A percentile compares a stretch with the other conserved stretches of the same genome.
Conservation (phyloP, 1,140 invertebrate genomes). For the Zaprionus nigranus region DNA sequence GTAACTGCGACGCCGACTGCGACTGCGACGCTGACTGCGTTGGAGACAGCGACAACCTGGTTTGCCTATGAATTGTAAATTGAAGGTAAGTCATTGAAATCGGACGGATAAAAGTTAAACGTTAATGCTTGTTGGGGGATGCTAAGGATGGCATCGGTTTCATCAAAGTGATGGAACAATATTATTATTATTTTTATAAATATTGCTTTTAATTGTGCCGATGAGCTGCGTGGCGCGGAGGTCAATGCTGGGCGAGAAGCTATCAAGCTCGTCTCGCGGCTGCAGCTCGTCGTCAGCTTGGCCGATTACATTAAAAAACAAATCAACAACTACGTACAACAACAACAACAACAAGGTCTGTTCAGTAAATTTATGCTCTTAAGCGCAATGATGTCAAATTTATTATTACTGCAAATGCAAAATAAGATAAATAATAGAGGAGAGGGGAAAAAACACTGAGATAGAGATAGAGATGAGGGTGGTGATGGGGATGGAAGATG, state of each 20-base stretch:
- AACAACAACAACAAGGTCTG: constrained; percentile 29
- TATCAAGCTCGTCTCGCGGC: constrained; percentile 52
- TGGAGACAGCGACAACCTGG: constrained; percentile 16
- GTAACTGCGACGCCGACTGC: constrained; percentile 4
- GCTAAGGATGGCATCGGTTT: constrained; percentile 22
- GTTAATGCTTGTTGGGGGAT: constrained; percentile 10
- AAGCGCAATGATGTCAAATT: constrained; percentile 74
- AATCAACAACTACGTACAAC: constrained; percentile 23
- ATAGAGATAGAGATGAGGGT: constrained; percentile 3
- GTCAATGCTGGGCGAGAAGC: constrained; percentile 43
- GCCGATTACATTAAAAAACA: constrained; percentile 54
- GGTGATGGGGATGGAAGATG: neutral
- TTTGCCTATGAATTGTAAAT: constrained; percentile 49
- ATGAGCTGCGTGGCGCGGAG: constrained; percentile 56
- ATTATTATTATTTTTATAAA: constrained; percentile 10
- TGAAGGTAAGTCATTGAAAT: constrained; percentile 49
- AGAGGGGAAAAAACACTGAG: constrained; percentile 25
- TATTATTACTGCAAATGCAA: constrained; percentile 66
- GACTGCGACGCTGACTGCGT: constrained; percentile 5
- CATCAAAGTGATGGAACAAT: constrained; percentile 31
- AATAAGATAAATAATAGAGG: constrained; percentile 31
- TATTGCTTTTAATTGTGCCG: constrained; percentile 59
- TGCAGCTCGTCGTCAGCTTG: constrained; percentile 16
- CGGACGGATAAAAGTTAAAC: constrained; percentile 7
- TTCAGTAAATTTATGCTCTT: constrained; percentile 62